Conservation (phyloP, 2,113 vertebrate genomes). For the Rhea pennata region DNA sequence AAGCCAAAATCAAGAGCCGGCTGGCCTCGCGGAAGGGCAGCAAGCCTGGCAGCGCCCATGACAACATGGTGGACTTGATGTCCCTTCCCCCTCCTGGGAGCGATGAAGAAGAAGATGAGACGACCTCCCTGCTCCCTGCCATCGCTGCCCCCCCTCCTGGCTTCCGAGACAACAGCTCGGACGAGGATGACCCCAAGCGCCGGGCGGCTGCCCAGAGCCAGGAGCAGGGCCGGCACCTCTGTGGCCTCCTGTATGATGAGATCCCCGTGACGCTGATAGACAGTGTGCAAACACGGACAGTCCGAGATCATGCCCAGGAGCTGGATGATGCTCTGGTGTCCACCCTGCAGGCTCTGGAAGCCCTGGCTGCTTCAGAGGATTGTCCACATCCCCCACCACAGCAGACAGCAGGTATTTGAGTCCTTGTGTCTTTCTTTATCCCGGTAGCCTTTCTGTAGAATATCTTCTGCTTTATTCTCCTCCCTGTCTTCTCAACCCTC, state of each 20-base stretch:
- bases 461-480: neutral
- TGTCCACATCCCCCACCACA: slow-evolving; percentile 89
- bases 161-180: slow-evolving; percentile 97
- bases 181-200: slow-evolving; percentile 93
- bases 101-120: slow-evolving; percentile 84
- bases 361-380: slow-evolving; percentile 96
- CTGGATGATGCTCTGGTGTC: slow-evolving; percentile 97
- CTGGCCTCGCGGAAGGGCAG: slow-evolving; percentile 67
- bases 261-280: slow-evolving; percentile 96
- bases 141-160: slow-evolving; percentile 95
- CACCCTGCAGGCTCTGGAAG: slow-evolving; percentile 96
- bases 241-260: slow-evolving; percentile 83
- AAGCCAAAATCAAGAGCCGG: slow-evolving; percentile 84
- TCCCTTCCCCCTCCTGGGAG: slow-evolving; percentile 93
- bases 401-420: slow-evolving; percentile 91
- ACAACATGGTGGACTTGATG: slow-evolving; percentile 91
- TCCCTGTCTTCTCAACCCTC: neutral
- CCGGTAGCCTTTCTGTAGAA: neutral
- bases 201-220: slow-evolving; percentile 72
- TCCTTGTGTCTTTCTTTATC: neutral
- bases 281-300: slow-evolving; percentile 89
- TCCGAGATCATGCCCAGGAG: slow-evolving; percentile 95
- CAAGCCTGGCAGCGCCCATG: slow-evolving; percentile 75
- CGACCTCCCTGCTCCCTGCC: slow-evolving; percentile 82
- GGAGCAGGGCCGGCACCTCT: slow-evolving; percentile 74